Base-by-base conservation (phyloP, 2,888 invertebrate genomes). In the Agelastica alni region DNA sequence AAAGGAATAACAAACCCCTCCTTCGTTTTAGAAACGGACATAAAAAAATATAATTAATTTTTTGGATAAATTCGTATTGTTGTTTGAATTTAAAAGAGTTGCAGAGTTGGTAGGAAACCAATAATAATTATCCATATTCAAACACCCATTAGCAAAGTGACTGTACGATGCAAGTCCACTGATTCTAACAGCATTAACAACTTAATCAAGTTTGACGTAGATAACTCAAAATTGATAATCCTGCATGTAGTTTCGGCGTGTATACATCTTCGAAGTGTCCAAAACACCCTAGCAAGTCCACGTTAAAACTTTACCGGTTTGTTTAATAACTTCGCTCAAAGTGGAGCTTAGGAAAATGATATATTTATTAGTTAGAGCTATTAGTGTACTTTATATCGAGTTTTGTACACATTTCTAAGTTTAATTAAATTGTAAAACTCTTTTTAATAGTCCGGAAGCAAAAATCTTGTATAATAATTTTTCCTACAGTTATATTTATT, bases 281-380 rank as follows among this genome's bases (percentile, higher is more conserved):
- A 18, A 47, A 48, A 28, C 39, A 37, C 28, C 16, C 30, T 10
- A 2, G 20, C n/a, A 39, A 39, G 48, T 48, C 48, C 48, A 31
- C 9, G 22, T 34, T 34, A 51, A 46, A 41, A 51, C 39, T 51
- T 55, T 14, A 12, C 12, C 52, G 55, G 52, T 53, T 56, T 49
- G 58, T 61, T 55, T 48, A 58, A 56, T 51, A 63, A 59, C 53
- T 61, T 58, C 51, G 49, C 48, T n/a, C 60, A n/a, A 60, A 53
- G 55, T 44, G 51, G 60, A 54, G 60, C 63, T 64, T 59, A 64
- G 37, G 53, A 52, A 59, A 58, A 62, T 64, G 62, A 64, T 61
- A 63, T 64, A 62, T 63, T 63, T 60, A 63, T 60, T 57, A 51
- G 51, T 46, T n/a, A 55, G 56, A 58, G 56, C 51, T 59, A 51